Evolutionary conservation across 2,888 invertebrate genomes (phyloP), one percentile per base, ranked within the genome.

Genomic region (Spialia ferax): DNA sequence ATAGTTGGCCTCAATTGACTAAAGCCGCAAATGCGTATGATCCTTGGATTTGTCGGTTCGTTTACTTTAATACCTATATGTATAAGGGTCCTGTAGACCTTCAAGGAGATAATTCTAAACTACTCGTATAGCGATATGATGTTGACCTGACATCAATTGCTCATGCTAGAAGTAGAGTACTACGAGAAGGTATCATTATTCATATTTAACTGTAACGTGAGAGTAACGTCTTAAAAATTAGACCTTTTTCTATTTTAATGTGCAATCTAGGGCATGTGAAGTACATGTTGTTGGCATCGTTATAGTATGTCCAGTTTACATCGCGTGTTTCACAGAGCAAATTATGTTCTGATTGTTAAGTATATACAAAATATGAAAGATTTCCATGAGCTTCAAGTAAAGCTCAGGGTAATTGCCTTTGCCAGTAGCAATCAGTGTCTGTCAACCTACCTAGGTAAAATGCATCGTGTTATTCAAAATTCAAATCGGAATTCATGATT

Each of bases 1-100:
- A 61, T 66, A 66, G 60, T 61, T 66, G 66, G 60, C 66, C 66
- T 66, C 66, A 66, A 66, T 66, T 66, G 26, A 42, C 35, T 11
- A 57, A 55, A 66, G 66, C 60, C 60, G 54, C 66, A 66, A 66
- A 45, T 29, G 60, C 60, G 29, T 66, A 60, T 42, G 42, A 45
- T 61, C 66, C 54, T 66, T 66, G 5, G 66, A 42, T 61, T 61
- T 45, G 54, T 61, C 66, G 66, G 29, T 54, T 61, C 54, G 66
- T 55, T 66, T n/a, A n/a, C n/a, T n/a, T n/a, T 66, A 60, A 66
- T 66, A 60, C n/a, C n/a, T 45, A 32, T 45, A 45, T 32, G 26
- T 29, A 42, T 54, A 59, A 45, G 54, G 66, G 54, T 60, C 54
- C 1, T 32, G 23, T 3, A 32, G 60, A 54, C 60, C 54, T 66